Percentiles rank a stretch among this genome's conserved stretches.
These are phyloP conservation scores for Cyphomyrus plagiostoma DNA, from an alignment of 2,113 vertebrate species.

Conservation along the genomic window DNA sequence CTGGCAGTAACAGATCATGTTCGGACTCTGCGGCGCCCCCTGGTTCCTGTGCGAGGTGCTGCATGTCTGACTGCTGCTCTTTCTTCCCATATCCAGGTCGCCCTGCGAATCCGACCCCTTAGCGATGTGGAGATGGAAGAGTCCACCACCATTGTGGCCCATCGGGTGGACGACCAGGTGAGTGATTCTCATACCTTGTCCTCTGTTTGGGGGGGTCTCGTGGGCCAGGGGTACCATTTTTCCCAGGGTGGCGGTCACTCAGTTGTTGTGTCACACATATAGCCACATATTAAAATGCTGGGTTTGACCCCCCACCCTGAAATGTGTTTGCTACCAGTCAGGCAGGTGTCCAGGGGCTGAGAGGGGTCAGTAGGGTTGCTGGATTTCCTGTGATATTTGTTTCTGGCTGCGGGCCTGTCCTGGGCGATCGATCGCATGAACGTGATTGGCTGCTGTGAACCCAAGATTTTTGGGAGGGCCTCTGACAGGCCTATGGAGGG, in stretches of 20 bases:
- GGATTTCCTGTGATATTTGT: not conserved
- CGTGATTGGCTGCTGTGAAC: not conserved
- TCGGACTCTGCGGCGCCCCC: not conserved
- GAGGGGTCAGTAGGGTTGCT: not conserved
- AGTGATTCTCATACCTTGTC: not conserved
- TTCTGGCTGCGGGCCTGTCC: not conserved
- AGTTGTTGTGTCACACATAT: too few relatives aligned
- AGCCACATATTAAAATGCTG: not conserved
- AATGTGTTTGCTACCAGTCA: not conserved
- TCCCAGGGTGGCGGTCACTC: not conserved
- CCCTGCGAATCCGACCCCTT: slow-evolving; percentile 79
- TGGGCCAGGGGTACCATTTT: not conserved
- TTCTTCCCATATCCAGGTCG: slow-evolving; percentile 61
- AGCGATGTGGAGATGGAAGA: slow-evolving; percentile 76
- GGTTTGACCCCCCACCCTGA: not conserved
- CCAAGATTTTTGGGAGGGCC: not conserved
- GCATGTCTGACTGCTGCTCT: not conserved
- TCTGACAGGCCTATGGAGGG: not conserved
- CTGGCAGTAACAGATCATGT: not conserved
- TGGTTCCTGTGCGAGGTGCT: not conserved
- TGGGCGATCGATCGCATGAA: not conserved
- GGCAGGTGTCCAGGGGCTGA: not conserved
- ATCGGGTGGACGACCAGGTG: slow-evolving; percentile 81
- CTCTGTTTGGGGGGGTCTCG: not conserved
- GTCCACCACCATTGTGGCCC: slow-evolving; percentile 73